Conservation (phyloP, 2,888 invertebrate species). For the Glaucopsyche alexis region DNA sequence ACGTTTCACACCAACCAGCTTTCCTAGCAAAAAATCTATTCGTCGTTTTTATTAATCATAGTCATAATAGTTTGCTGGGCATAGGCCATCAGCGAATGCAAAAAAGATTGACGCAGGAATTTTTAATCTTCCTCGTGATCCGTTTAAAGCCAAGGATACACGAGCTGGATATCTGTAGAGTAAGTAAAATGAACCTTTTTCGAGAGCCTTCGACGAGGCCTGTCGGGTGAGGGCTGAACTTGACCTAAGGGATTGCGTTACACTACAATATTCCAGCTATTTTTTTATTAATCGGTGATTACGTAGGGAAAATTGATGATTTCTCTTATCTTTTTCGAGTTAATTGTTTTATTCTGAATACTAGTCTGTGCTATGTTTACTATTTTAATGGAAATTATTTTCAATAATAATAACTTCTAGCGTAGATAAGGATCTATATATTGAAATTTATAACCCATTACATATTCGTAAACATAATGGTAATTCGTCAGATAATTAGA, state of each 20-base stretch:
- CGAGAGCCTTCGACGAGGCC: neutral
- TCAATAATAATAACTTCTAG: too few relatives aligned
- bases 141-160: neutral
- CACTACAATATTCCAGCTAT: neutral
- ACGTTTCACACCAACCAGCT: neutral
- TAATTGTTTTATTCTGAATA: too few relatives aligned
- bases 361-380: too few relatives aligned
- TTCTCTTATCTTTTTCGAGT: too few relatives aligned
- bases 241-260: neutral
- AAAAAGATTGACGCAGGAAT: constrained; percentile 20
- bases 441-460: too few relatives aligned
- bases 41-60: constrained; percentile 11
- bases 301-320: too few relatives aligned
- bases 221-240: neutral
- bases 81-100: neutral
- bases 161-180: neutral
- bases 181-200: constrained; percentile 2
- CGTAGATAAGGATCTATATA: too few relatives aligned
- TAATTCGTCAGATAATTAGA: too few relatives aligned
- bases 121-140: constrained; percentile 8
- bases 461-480: too few relatives aligned
- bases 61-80: constrained; percentile 15
- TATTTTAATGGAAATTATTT: too few relatives aligned
- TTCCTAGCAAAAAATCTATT: neutral
- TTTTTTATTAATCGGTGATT: too few relatives aligned